Evolutionary conservation across 1,140 invertebrate genomes (phyloP).

Genomic region (Drosophila pallidifrons): DNA sequence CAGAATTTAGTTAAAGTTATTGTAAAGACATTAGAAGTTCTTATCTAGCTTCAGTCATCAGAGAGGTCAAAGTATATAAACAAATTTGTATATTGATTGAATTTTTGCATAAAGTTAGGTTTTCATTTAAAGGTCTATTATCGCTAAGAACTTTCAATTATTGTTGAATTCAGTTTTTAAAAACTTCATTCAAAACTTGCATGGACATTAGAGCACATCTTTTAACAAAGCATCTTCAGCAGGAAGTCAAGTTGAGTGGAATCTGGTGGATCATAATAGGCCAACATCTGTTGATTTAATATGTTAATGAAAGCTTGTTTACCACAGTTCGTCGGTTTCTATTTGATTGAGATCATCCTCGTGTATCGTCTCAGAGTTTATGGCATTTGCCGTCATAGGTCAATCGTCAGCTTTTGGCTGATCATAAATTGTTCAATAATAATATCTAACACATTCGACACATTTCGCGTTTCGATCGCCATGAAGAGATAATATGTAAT

Average conservation of each 20-base stretch:
- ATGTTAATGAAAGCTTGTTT: background rate
- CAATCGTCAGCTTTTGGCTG: constrained; percentile 15
- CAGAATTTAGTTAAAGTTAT: too few relatives aligned
- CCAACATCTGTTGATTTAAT: background rate
- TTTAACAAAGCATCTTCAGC: background rate
- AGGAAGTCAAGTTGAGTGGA: too few relatives aligned
- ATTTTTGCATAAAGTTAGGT: too few relatives aligned
- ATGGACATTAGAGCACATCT: background rate
- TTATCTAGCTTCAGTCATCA: too few relatives aligned
- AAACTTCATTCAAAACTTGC: too few relatives aligned
- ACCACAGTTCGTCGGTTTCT: background rate
- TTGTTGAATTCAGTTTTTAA: too few relatives aligned
- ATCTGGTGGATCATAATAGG: background rate
- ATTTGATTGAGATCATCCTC: background rate
- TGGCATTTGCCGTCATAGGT: background rate
- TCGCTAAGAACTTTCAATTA: too few relatives aligned
- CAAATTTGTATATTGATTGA: too few relatives aligned
- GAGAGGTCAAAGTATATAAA: too few relatives aligned
- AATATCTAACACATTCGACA: constrained; percentile 3
- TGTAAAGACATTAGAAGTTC: too few relatives aligned
- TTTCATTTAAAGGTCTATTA: too few relatives aligned
- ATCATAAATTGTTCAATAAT: constrained; percentile 7
- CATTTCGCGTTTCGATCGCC: background rate
- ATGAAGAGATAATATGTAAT: too few relatives aligned
- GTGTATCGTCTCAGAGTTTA: constrained; percentile 3